phyloP scores from a whole-genome alignment of 2,797 vertebrate species.

The Amblyraja radiata region DNA sequence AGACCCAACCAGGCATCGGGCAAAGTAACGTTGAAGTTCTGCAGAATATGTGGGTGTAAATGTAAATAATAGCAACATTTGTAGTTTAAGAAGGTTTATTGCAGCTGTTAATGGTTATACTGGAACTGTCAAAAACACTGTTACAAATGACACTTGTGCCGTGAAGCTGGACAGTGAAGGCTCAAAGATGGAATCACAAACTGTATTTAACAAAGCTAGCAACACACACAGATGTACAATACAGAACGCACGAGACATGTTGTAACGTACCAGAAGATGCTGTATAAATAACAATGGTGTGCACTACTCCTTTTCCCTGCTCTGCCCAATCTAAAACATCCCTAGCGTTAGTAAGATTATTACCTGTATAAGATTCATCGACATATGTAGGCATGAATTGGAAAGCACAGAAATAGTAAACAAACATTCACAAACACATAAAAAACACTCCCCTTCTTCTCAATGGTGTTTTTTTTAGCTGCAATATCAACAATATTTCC shows the following conservation, averaged over 20 bases:
- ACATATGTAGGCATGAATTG: not conserved
- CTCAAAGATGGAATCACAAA: not conserved
- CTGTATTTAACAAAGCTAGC: constrained; percentile 14
- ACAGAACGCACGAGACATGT: not conserved
- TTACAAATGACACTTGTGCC: not conserved
- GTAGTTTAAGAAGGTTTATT: constrained; percentile 28
- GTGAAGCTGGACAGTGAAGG: constrained; percentile 12
- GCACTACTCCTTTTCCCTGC: not conserved
- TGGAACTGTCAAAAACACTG: constrained; percentile 10
- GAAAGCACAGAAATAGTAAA: not conserved
- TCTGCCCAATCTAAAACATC: not conserved
- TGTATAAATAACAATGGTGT: constrained; percentile 26
- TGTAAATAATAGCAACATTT: not conserved
- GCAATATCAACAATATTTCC: not conserved
- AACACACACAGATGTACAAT: constrained; percentile 13
- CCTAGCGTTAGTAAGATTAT: not conserved
- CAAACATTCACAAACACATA: not conserved
- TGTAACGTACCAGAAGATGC: not conserved
- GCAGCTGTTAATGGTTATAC: constrained; percentile 23
- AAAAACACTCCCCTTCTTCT: not conserved
- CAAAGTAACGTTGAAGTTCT: not conserved
- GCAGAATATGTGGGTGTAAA: not conserved
- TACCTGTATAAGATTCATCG: not conserved
- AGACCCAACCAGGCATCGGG: not conserved
- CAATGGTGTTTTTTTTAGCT: not conserved